phyloP scores from a whole-genome alignment of 2,113 vertebrate species.

The Crotophaga sulcirostris region DNA sequence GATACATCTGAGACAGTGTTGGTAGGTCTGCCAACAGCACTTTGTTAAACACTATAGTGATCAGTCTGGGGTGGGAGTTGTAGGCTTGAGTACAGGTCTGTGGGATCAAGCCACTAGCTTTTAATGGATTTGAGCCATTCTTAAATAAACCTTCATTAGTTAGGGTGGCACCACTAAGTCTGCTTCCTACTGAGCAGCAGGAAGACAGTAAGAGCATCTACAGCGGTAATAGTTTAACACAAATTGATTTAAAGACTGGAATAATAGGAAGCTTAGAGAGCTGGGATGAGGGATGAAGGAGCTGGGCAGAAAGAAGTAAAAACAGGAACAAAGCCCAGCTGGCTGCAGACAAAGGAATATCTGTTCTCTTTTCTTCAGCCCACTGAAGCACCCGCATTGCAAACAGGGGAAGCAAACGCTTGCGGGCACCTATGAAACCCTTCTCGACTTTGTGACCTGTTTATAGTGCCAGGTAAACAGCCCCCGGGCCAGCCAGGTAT shows the following conservation, averaged over 20 bases:
- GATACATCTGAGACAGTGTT: background rate
- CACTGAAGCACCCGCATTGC: background rate
- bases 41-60: background rate
- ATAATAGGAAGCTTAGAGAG: background rate
- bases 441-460: background rate
- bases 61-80: background rate
- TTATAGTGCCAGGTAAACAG: background rate
- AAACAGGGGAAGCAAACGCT: background rate
- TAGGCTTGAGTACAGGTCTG: background rate
- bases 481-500: fast-evolving
- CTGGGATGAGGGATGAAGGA: constrained; percentile 11
- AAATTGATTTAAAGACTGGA: constrained; percentile 39
- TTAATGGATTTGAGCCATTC: background rate
- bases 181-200: background rate
- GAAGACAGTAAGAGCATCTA: constrained; percentile 19
- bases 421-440: background rate
- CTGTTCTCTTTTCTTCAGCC: background rate
- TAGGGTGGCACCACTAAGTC: constrained; percentile 14
- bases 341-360: background rate
- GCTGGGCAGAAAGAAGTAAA: background rate
- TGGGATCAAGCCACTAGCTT: background rate
- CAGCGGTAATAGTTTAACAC: constrained; percentile 27
- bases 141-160: constrained; percentile 22
- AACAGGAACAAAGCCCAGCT: background rate
- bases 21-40: background rate